Conservation (phyloP, 2,113 vertebrate species). For the Orientallactaga bullata region DNA sequence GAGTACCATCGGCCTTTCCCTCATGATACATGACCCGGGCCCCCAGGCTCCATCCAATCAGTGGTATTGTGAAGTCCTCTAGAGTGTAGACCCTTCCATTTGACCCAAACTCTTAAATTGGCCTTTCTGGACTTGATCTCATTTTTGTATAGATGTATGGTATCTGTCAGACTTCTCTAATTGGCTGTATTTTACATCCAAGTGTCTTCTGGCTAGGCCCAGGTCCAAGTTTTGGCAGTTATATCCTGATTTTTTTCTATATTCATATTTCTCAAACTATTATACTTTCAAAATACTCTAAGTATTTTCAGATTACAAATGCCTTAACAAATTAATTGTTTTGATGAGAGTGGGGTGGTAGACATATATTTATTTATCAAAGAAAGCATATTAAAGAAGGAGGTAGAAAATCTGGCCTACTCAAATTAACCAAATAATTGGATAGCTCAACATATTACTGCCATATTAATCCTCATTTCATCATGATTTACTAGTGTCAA, state of each 20-base stretch:
- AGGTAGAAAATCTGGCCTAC: slow-evolving; percentile 82
- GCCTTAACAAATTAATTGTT: slow-evolving; percentile 82
- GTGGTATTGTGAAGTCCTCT: neutral
- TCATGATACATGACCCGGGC: neutral
- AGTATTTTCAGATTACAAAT: slow-evolving; percentile 76
- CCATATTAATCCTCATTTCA: slow-evolving; percentile 85
- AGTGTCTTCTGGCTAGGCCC: neutral
- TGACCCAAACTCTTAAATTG: neutral
- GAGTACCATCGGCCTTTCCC: slow-evolving; percentile 2
- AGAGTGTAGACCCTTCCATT: neutral
- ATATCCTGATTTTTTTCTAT: slow-evolving; percentile 55
- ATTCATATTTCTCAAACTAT: slow-evolving; percentile 33
- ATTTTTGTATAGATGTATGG: slow-evolving; percentile 51
- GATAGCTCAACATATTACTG: slow-evolving; percentile 81
- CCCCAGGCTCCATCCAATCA: neutral
- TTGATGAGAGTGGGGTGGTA: slow-evolving; percentile 61
- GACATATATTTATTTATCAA: slow-evolving; percentile 82
- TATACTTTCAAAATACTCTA: slow-evolving; percentile 55
- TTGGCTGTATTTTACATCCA: slow-evolving; percentile 31
- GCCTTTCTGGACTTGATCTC: slow-evolving; percentile 39
- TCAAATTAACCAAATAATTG: slow-evolving; percentile 83
- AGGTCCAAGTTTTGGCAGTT: slow-evolving; percentile 52
- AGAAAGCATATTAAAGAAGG: slow-evolving; percentile 83
- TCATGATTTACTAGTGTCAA: slow-evolving; percentile 77
- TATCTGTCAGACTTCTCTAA: slow-evolving; percentile 23